Percentiles rank a stretch among this genome's conserved stretches.
phyloP scores from a whole-genome alignment of 2,797 vertebrate species.

The Acestrorhynchus altus region DNA sequence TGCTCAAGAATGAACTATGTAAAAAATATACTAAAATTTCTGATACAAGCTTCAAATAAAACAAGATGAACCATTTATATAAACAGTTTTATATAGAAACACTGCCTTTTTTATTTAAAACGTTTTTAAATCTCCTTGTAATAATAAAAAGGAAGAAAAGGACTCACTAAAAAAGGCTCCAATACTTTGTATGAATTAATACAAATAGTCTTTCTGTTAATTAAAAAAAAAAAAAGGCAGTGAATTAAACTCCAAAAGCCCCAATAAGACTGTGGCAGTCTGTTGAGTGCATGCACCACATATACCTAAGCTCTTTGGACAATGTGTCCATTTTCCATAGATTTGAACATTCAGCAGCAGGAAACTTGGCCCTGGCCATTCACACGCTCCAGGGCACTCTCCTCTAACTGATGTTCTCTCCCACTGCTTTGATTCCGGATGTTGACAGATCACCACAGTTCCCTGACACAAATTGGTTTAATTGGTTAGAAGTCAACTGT shows the following conservation, averaged over 20 bases:
- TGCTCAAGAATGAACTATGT: no score
- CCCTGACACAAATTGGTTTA: constrained; percentile 64
- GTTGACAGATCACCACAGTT: constrained; percentile 56
- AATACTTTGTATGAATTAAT: no score
- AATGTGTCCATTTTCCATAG: constrained; percentile 37
- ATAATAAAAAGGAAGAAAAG: no score
- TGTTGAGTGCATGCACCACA: constrained; percentile 30
- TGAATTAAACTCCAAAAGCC: constrained; percentile 32
- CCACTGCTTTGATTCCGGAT: constrained; percentile 50
- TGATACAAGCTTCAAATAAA: no score
- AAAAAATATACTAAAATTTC: no score
- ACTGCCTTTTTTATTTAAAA: no score
- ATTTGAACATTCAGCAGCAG: constrained; percentile 45
- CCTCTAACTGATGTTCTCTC: constrained; percentile 33
- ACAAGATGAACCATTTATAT: no score
- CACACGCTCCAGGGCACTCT: constrained; percentile 41
- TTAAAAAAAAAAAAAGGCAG: no score
- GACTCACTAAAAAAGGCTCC: no score
- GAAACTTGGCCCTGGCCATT: constrained; percentile 40
- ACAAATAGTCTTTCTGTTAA: no score
- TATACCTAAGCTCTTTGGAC: constrained; percentile 40
- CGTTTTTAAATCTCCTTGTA: no score
- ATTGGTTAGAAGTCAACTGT: constrained; percentile 61
- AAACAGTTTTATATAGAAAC: no score
- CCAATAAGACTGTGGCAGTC: constrained; percentile 27